Evolutionary conservation across 2,113 vertebrate genomes (phyloP), one percentile per base, ranked within the genome.

Genomic region (Eleginops maclovinus): DNA sequence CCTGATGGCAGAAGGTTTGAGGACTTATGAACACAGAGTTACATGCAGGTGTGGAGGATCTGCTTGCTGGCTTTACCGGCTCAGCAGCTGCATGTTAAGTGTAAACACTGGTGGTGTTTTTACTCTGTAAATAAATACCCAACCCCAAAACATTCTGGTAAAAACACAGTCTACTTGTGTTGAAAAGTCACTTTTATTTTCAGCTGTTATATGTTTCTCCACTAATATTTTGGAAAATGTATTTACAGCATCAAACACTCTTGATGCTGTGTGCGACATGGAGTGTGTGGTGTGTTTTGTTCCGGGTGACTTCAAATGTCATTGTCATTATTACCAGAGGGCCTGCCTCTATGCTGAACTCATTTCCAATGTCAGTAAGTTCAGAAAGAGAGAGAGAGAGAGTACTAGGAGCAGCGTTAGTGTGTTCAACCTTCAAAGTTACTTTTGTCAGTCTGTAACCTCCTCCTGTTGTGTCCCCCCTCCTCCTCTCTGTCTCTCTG

Each of bases 331-430:
- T 49, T 36, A 12, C 79, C 56, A 59, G 50, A 70, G 58, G 77
- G 26, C 0, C 1, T 15, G 26, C 13, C 43, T 24, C 12, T 13
- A 10, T 41, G 62, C 26, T 59, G 56, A 65, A 24, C 51, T 75
- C 13, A 60, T 31, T 76, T 70, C 14, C 70, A 77, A 80, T 70
- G 78, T 84, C 72, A 79, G 36, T 16, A 15, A 62, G 67, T 59
- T 56, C 4, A 66, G 76, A 54, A 3, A 49, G 8, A 69, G 40
- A 31, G 28, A 31, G 3, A 70, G 76, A 54, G 4, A 49, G 8
- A 69, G 40, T 50, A 47, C 55, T 44, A 15, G 24, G 13, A n/a
- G 58, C 7, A 4, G 17, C 14, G 4, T 50, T 64, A 62, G 44
- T 44, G n/a, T 60, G 51, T 80, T 81, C 4, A 41, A 36, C 53